These are phyloP conservation scores for Lepidurus arcticus DNA, from an alignment of 1,140 invertebrate genomes.

Conservation along the genomic window DNA sequence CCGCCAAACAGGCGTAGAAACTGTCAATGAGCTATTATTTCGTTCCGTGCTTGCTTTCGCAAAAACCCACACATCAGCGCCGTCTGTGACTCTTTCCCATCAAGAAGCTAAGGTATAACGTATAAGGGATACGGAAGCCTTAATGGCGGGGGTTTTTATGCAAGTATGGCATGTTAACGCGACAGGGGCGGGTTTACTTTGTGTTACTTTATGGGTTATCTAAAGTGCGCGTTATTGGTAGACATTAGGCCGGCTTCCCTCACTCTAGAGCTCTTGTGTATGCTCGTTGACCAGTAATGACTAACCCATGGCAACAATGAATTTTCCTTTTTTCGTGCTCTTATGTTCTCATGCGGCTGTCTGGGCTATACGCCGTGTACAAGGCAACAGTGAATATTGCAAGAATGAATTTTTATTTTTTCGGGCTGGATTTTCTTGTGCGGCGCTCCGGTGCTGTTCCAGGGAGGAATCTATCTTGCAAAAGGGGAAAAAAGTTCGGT, in stretches of 20 bases:
- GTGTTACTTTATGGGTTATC: background rate
- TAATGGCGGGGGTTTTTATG: background rate
- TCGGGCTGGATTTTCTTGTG: background rate
- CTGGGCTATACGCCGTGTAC: background rate
- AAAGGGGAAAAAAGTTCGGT: background rate
- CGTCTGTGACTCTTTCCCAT: too few species aligned
- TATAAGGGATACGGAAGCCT: too few species aligned
- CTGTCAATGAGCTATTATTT: too few species aligned
- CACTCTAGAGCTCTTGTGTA: background rate
- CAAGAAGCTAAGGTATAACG: too few species aligned
- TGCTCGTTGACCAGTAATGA: background rate
- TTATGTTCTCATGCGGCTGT: background rate
- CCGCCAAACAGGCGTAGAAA: too few species aligned
- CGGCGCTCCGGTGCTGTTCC: background rate
- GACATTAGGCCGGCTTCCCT: background rate
- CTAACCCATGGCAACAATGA: constrained; percentile 1
- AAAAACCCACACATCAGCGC: too few species aligned
- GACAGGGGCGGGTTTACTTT: background rate
- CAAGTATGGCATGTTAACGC: background rate
- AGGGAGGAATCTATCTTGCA: background rate
- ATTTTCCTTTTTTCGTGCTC: background rate
- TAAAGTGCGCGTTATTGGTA: background rate
- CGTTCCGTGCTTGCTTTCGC: too few species aligned
- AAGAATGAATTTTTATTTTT: background rate
- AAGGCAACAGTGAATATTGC: background rate